phyloP scores from a whole-genome alignment of 2,113 vertebrate species.

The Cyanoramphus novaezelandiae region DNA sequence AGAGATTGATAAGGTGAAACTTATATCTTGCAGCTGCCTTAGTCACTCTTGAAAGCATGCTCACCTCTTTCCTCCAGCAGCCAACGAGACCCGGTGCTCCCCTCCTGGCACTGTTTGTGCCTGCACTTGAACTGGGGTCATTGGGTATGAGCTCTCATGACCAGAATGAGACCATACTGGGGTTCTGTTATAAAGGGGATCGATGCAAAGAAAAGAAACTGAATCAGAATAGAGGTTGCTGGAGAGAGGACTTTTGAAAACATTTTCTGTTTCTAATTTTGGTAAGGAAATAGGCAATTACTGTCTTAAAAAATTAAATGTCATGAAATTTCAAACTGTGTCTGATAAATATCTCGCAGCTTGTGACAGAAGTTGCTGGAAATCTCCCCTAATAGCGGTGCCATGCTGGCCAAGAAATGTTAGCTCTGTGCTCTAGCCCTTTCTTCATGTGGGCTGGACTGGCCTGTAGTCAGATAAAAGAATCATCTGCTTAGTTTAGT shows the following conservation, averaged over 20 bases:
- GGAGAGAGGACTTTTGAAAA: background rate
- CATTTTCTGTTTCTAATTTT: conserved; percentile 52
- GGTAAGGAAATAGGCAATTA: conserved; percentile 47
- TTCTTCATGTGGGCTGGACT: conserved; percentile 14
- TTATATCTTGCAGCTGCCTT: conserved; percentile 11
- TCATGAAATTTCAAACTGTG: conserved; percentile 19
- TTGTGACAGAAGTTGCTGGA: conserved; percentile 45
- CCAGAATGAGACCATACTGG: fast-evolving
- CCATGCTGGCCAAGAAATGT: background rate
- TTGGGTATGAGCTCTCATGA: fast-evolving
- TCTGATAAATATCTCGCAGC: conserved; percentile 37
- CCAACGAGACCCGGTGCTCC: background rate
- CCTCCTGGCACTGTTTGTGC: background rate
- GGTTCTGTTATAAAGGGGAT: background rate
- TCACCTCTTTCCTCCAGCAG: background rate
- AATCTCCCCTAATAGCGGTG: background rate
- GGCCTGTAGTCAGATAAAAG: background rate
- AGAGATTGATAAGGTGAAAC: background rate
- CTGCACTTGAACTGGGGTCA: background rate
- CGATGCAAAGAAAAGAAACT: background rate
- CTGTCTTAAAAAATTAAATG: conserved; percentile 61
- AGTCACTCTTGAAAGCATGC: background rate
- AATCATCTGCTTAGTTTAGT: background rate
- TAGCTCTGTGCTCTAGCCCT: background rate
- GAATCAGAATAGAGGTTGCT: background rate